Evolutionary conservation across 2,797 vertebrate genomes (phyloP).

Genomic region (Neostethus bicornis): DNA sequence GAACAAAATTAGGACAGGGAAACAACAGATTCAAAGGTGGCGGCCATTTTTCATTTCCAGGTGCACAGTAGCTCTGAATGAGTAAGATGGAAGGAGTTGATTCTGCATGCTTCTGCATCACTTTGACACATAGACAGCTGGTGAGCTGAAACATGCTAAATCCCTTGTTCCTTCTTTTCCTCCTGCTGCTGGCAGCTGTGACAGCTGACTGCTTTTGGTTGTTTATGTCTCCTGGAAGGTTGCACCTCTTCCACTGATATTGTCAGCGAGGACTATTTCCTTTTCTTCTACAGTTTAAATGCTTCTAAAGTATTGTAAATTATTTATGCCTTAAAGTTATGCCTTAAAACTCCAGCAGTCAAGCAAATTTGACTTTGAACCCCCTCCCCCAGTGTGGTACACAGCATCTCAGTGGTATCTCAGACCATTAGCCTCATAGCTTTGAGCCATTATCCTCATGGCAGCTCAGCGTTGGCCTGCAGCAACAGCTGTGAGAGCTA

Average conservation of each 20-base stretch:
- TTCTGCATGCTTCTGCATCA: constrained; percentile 29
- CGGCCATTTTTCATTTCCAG: constrained; percentile 7
- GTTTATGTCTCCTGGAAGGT: constrained; percentile 21
- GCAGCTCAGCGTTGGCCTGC: constrained; percentile 37
- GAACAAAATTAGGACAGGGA: background rate
- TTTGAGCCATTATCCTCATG: constrained; percentile 33
- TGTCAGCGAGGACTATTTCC: constrained; percentile 2
- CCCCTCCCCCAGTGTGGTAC: background rate
- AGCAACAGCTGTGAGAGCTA: constrained; percentile 52
- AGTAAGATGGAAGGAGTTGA: constrained; percentile 34
- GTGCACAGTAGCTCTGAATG: constrained; percentile 20
- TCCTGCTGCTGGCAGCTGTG: constrained; percentile 38
- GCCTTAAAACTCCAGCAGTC: no score
- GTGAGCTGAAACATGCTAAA: constrained; percentile 41
- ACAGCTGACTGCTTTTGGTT: constrained; percentile 26
- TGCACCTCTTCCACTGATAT: constrained; percentile 16
- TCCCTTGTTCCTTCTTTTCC: constrained; percentile 36
- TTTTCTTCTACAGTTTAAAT: background rate
- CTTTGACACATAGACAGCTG: constrained; percentile 53
- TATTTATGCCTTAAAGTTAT: background rate
- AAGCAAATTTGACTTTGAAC: background rate
- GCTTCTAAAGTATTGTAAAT: background rate
- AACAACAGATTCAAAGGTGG: background rate
- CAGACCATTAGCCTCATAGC: constrained; percentile 37
- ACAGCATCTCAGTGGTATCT: constrained; percentile 17